These are phyloP conservation scores for Channa maculata DNA, from an alignment of 2,113 vertebrate species.

Conservation along the genomic window DNA sequence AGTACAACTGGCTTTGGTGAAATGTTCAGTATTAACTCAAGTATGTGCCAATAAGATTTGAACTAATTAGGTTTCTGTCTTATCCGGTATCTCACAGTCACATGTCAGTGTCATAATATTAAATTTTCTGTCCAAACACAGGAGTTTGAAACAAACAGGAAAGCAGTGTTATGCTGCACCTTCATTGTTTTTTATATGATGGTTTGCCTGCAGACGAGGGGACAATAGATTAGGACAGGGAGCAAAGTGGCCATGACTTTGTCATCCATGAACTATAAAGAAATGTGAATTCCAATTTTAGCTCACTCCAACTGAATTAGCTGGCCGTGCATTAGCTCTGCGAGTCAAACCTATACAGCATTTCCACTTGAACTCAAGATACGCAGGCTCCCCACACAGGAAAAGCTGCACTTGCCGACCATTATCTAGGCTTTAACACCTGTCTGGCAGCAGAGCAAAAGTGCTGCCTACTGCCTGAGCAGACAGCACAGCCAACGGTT, in stretches of 20 bases:
- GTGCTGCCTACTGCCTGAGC: slow-evolving; percentile 21
- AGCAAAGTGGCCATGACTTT: not conserved
- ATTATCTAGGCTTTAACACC: slow-evolving; percentile 40
- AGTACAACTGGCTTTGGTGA: not conserved
- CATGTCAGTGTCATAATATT: no score
- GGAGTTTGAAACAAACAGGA: no score
- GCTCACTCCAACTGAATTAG: not conserved
- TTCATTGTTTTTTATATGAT: no score
- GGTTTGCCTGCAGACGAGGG: not conserved
- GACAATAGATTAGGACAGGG: not conserved
- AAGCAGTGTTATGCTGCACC: no score
- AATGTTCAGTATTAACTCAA: not conserved
- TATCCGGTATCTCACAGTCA: no score
- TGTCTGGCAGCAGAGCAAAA: slow-evolving; percentile 20
- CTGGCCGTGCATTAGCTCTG: slow-evolving; percentile 1
- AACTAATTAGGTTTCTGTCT: no score
- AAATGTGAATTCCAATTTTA: not conserved
- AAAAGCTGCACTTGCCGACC: slow-evolving; percentile 27
- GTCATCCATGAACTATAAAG: not conserved
- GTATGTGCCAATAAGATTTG: no score
- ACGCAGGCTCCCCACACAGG: not conserved
- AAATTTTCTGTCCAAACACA: no score
- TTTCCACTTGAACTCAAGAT: slow-evolving; percentile 21
- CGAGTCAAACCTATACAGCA: slow-evolving; percentile 10
- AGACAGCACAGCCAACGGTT: slow-evolving; percentile 25